phyloP scores from a whole-genome alignment of 2,888 invertebrate genomes.

The Eupithecia abbreviata region DNA sequence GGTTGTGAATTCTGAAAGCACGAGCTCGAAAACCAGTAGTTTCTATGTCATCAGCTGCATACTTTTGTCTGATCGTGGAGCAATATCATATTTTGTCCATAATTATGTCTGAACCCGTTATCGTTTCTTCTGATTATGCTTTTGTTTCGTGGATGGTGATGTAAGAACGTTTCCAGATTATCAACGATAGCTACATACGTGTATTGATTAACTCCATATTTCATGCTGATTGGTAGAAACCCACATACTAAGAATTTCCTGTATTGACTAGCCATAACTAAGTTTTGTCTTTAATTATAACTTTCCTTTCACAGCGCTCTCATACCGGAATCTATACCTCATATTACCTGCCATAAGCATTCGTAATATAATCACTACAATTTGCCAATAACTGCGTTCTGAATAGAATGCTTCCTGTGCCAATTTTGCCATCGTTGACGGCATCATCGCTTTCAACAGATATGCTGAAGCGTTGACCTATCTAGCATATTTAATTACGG shows the following conservation, averaged over 20 bases:
- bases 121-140: constrained; percentile 34
- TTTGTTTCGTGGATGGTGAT: constrained; percentile 20
- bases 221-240: not conserved
- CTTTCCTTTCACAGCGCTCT: not conserved
- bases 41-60: constrained; percentile 39
- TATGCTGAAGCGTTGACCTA: constrained; percentile 27
- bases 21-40: constrained; percentile 20
- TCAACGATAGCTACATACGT: constrained; percentile 14
- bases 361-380: constrained; percentile 31
- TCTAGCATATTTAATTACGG: constrained; percentile 23
- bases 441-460: constrained; percentile 35
- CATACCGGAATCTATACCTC: constrained; percentile 3
- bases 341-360: constrained; percentile 6
- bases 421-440: constrained; percentile 36
- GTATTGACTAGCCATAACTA: not conserved
- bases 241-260: not conserved
- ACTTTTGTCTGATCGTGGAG: constrained; percentile 52
- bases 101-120: constrained; percentile 52
- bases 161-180: constrained; percentile 21
- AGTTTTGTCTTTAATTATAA: not conserved
- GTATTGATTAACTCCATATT: constrained; percentile 5
- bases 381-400: constrained; percentile 29
- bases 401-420: constrained; percentile 36
- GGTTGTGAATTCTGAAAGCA: constrained; percentile 24
- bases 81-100: constrained; percentile 46